Evolutionary conservation across 2,888 invertebrate genomes (phyloP).

Genomic region (Scotopteryx bipunctaria): DNA sequence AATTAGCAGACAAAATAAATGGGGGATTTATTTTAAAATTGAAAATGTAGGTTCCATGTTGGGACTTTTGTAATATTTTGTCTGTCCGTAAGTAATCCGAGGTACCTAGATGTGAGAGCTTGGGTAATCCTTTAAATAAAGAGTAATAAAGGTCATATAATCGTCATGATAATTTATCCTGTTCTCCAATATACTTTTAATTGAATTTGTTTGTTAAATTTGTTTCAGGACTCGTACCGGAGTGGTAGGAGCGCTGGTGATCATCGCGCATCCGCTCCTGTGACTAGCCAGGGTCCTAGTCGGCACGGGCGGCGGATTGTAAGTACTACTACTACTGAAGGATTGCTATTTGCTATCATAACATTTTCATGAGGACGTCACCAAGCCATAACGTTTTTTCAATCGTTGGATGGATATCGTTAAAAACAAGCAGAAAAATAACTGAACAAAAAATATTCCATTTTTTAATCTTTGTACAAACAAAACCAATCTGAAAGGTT

Average conservation of each 20-base stretch:
- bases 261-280: conserved; percentile 73
- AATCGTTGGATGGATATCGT: too few species aligned
- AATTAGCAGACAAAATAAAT: conserved; percentile 1
- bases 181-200: too few species aligned
- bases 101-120: too few species aligned
- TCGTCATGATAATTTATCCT: too few species aligned
- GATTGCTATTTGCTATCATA: too few species aligned
- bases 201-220: conserved; percentile 26
- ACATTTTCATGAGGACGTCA: too few species aligned
- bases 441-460: not conserved
- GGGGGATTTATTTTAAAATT: conserved; percentile 10
- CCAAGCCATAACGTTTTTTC: too few species aligned
- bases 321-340: conserved; percentile 49
- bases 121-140: too few species aligned
- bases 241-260: conserved; percentile 72
- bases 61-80: too few species aligned
- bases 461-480: not conserved
- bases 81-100: too few species aligned
- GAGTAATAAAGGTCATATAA: too few species aligned
- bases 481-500: conserved; percentile 2
- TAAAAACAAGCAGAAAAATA: not conserved
- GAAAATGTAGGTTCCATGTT: conserved; percentile 3
- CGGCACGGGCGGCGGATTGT: conserved; percentile 82
- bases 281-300: conserved; percentile 77
- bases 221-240: conserved; percentile 74